Conservation (phyloP, 2,113 vertebrate genomes). For the Crotalus helleri region DNA sequence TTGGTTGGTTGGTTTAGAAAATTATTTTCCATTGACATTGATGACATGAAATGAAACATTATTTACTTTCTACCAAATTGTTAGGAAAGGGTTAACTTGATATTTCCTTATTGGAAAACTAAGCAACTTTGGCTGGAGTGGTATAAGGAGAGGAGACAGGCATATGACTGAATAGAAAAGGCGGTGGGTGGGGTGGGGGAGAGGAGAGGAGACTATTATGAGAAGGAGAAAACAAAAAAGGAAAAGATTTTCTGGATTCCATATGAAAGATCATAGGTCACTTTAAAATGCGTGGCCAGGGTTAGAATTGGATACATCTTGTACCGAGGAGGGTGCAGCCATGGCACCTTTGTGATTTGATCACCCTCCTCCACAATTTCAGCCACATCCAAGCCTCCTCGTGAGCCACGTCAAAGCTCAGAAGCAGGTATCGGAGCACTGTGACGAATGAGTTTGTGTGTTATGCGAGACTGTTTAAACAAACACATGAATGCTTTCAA, state of each 20-base stretch:
- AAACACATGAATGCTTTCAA: constrained; percentile 70
- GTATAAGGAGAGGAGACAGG: neutral
- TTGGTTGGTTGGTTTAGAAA: neutral
- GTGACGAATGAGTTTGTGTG: constrained; percentile 69
- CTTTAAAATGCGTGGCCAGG: neutral
- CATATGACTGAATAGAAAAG: neutral
- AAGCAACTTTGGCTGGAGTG: neutral
- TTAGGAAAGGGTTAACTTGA: neutral
- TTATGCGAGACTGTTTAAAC: constrained; percentile 71
- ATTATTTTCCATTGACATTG: neutral
- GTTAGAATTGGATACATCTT: neutral
- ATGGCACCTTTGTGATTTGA: constrained; percentile 37
- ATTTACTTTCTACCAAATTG: neutral
- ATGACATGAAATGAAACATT: neutral
- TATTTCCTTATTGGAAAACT: neutral
- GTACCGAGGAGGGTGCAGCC: neutral
- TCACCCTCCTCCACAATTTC: constrained; percentile 31
- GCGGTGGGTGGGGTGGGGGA: neutral
- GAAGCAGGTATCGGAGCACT: constrained; percentile 62
- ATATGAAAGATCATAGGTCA: neutral
- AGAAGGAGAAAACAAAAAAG: neutral
- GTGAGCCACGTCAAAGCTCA: constrained; percentile 39
- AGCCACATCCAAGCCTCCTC: constrained; percentile 10
- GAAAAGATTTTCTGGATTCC: neutral
- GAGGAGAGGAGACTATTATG: neutral